Evolutionary conservation across 1,140 invertebrate genomes (phyloP), one percentile per base, ranked within the genome.

Genomic region (Drosophila sechellia): DNA sequence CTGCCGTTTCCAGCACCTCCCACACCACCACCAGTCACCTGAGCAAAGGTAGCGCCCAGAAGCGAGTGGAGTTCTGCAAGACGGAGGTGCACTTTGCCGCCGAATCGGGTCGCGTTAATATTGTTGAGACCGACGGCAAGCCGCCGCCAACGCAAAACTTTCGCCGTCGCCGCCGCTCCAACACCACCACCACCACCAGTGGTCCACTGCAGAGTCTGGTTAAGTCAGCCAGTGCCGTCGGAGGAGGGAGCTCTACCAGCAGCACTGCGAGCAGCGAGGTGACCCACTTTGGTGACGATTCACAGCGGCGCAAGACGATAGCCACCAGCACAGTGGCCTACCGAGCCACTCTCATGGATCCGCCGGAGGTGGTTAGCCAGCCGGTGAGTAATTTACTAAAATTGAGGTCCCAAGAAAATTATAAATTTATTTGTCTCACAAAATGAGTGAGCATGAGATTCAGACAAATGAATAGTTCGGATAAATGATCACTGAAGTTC

Each of bases 101-200:
- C n/a, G 96, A 97, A 81, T 95, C 96, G 1, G 96, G 96, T 0
- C 95, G 95, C 77, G 95, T 97, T 0, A 96, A 97, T 86, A 97
- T 97, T 50, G 96, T 97, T n/a, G 96, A 96, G 91, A 97, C 96
- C 0, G 96, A 96, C 90, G 96, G 95, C 50, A 97, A 97, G 90
- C 96, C 96, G 49, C 96, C 96, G 20, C 95, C 96, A 6, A 96
- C 95, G 1, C 96, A 96, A 87, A 95, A 95, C 87, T 97, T 96
- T 89, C 93, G 96, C 61, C 93, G 95, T 80, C 92, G 95, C 64
- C 93, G 95, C 58, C 93, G 94, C 90, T 93, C 90, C n/a, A 93
- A 89, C 13, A 93, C 90, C 13, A 93, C 93, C 77, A 93, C 90
- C 12, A 93, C 90, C 13, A 93, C 93, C 77, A 92, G 91, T 27